phyloP scores from a whole-genome alignment of 2,888 invertebrate genomes.

The Steinernema carpocapsae region DNA sequence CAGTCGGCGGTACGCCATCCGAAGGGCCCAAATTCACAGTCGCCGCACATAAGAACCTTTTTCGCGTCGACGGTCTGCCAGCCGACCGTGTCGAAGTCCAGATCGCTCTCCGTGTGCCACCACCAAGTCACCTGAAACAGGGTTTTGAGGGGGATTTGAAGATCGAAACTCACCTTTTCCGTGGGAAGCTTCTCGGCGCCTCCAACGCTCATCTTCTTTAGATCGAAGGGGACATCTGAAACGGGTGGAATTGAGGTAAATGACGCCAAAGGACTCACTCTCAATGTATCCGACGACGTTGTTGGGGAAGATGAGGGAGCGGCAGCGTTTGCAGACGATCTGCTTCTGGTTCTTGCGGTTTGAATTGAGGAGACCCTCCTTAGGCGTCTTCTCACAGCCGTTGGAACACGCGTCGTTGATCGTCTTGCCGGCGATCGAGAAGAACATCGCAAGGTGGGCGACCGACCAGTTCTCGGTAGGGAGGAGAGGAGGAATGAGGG shows the following conservation, averaged over 20 bases:
- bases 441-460: conserved; percentile 25
- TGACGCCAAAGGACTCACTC: conserved; percentile 37
- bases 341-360: conserved; percentile 53
- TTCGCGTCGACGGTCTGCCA: conserved; percentile 61
- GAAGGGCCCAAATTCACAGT: conserved; percentile 62
- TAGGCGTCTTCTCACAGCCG: conserved; percentile 36
- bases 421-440: conserved; percentile 39
- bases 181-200: conserved; percentile 33
- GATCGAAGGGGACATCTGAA: conserved; percentile 23
- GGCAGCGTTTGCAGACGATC: conserved; percentile 59
- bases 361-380: conserved; percentile 34
- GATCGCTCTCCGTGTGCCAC: conserved; percentile 60
- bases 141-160: conserved; percentile 11
- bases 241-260: neutral
- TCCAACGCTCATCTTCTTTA: conserved; percentile 42
- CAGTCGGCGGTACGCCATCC: conserved; percentile 54
- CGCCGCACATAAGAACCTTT: conserved; percentile 58
- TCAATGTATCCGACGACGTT: conserved; percentile 54
- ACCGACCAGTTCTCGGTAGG: too few relatives aligned
- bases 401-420: conserved; percentile 40
- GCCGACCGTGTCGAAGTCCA: conserved; percentile 60
- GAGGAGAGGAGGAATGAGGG: too few relatives aligned
- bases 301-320: conserved; percentile 56
- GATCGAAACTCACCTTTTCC: conserved; percentile 36
- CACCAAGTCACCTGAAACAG: conserved; percentile 48